These are phyloP conservation scores for Anoplophora glabripennis DNA, from an alignment of 1,140 invertebrate genomes.

Conservation along the genomic window DNA sequence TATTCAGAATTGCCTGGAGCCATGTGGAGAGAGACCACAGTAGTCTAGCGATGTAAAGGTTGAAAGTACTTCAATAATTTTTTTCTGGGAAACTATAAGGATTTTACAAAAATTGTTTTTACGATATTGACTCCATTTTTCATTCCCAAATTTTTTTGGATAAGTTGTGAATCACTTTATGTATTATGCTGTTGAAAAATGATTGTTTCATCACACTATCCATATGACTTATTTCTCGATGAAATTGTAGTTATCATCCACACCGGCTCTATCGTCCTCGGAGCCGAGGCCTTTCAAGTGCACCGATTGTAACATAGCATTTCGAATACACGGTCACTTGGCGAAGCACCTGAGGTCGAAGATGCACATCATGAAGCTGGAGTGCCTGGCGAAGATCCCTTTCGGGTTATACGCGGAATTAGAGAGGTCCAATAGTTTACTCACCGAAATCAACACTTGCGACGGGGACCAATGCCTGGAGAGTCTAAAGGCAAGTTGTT, in stretches of 20 bases:
- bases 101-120: too few relatives aligned
- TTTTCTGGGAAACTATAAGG: too few relatives aligned
- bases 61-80: too few relatives aligned
- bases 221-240: too few relatives aligned
- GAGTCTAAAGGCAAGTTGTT: conserved; percentile 69
- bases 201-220: too few relatives aligned
- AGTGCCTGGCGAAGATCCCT: conserved; percentile 88
- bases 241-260: conserved; percentile 45
- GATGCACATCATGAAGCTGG: conserved; percentile 94
- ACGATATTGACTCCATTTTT: too few relatives aligned
- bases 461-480: conserved; percentile 91
- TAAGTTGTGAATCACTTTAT: too few relatives aligned
- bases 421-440: conserved; percentile 82
- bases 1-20: too few relatives aligned
- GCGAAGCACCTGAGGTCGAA: conserved; percentile 95
- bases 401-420: conserved; percentile 95
- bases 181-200: too few relatives aligned
- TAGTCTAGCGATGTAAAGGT: too few relatives aligned
- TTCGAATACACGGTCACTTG: conserved; percentile 93
- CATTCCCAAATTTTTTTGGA: too few relatives aligned
- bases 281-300: conserved; percentile 95
- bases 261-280: conserved; percentile 54
- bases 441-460: conserved; percentile 90
- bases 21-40: too few relatives aligned
- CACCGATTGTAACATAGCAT: conserved; percentile 92